Evolutionary conservation across 2,888 invertebrate species (phyloP).

Genomic region (Acronicta aceris): DNA sequence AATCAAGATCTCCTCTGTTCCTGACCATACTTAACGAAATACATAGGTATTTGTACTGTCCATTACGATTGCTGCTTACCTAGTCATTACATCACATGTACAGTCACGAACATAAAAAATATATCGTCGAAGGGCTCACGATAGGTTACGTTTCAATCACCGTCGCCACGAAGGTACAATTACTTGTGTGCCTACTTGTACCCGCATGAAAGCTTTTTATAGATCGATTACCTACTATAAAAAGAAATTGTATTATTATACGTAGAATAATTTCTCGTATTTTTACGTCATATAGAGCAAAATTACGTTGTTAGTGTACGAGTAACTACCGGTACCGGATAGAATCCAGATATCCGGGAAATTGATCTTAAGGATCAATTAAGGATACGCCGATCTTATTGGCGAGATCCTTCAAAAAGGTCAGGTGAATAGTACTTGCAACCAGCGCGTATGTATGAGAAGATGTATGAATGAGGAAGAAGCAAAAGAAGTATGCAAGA

Average conservation of each 20-base stretch:
- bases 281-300: no score
- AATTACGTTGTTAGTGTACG: no score
- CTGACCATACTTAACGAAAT: constrained; percentile 2
- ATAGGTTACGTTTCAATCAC: constrained; percentile 72
- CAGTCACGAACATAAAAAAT: constrained; percentile 52
- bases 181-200: constrained; percentile 30
- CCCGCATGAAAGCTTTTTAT: constrained; percentile 26
- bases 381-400: no score
- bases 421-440: no score
- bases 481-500: no score
- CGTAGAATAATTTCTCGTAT: background rate
- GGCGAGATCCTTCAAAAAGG: no score
- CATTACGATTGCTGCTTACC: constrained; percentile 25
- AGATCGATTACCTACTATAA: constrained; percentile 6
- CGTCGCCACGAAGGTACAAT: constrained; percentile 60
- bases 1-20: no score
- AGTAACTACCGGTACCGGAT: no score
- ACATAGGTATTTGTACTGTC: constrained; percentile 30
- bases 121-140: constrained; percentile 55
- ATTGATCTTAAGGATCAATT: no score
- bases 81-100: constrained; percentile 26
- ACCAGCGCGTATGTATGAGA: no score
- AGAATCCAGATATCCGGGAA: no score
- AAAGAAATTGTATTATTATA: constrained; percentile 11
- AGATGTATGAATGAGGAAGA: no score